Conservation (phyloP, 2,888 invertebrate genomes). For the Ypsolopha scabrella region DNA sequence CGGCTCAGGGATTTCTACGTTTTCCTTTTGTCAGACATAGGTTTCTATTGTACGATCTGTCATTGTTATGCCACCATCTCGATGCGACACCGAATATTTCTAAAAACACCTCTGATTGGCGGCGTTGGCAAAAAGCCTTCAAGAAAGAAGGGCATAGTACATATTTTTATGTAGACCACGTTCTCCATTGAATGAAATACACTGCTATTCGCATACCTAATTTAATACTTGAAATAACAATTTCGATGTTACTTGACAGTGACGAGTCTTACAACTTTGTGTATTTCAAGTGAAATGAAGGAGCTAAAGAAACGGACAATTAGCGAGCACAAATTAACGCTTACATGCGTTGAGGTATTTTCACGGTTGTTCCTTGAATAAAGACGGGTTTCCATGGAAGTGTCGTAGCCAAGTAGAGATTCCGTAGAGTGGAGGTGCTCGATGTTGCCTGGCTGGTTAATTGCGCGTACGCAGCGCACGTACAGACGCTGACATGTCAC, state of each 20-base stretch:
- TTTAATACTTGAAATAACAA: neutral
- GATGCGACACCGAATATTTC: conserved; percentile 22
- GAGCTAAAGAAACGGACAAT: conserved; percentile 24
- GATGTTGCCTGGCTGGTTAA: conserved; percentile 35
- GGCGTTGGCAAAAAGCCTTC: conserved; percentile 10
- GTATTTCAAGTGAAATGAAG: neutral
- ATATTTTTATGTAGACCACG: conserved; percentile 1
- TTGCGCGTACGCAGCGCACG: conserved; percentile 64
- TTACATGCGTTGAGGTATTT: conserved; percentile 36
- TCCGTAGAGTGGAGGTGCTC: conserved; percentile 20
- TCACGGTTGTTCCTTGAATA: conserved; percentile 55
- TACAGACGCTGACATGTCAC: conserved; percentile 60
- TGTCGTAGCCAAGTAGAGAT: conserved; percentile 31
- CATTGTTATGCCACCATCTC: conserved; percentile 40
- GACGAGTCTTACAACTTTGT: neutral
- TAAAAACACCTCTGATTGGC: conserved; percentile 19
- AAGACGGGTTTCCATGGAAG: conserved; percentile 39
- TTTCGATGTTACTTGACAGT: too few species aligned
- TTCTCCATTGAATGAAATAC: neutral
- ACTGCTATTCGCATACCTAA: neutral
- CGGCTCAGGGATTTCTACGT: conserved; percentile 27
- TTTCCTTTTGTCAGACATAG: conserved; percentile 45
- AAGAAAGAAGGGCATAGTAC: neutral
- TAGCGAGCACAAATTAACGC: conserved; percentile 40
- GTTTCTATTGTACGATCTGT: conserved; percentile 46